These are phyloP conservation scores for Eunapius fragilis DNA, from an alignment of 37 sponge, comb jelly and placozoan genomes.

Conservation along the genomic window DNA sequence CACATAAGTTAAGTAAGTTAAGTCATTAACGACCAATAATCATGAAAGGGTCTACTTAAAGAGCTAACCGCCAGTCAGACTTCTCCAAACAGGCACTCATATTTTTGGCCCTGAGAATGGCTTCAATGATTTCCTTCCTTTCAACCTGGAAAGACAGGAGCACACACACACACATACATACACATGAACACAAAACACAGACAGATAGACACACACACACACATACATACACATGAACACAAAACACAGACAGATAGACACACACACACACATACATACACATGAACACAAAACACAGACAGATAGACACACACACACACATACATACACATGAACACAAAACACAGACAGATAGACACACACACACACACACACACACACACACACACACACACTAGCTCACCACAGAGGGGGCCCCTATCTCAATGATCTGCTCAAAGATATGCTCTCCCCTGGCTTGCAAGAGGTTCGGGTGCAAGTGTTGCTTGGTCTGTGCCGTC, in stretches of 20 bases:
- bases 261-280: slow-evolving; percentile 24
- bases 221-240: not conserved
- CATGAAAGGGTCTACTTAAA: no score
- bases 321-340: slow-evolving; percentile 13
- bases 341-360: not conserved
- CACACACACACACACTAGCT: slow-evolving; percentile 3
- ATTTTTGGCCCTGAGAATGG: slow-evolving; percentile 18
- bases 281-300: slow-evolving; percentile 21
- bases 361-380: slow-evolving; percentile 4
- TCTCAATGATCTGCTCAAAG: slow-evolving; percentile 62
- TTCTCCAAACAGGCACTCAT: not conserved
- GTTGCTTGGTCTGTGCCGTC: slow-evolving; percentile 37
- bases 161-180: no score
- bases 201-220: no score
- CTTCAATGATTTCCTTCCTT: slow-evolving; percentile 44
- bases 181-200: no score
- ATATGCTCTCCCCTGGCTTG: slow-evolving; percentile 52
- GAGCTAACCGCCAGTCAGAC: not conserved
- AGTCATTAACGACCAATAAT: no score
- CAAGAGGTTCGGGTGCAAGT: slow-evolving; percentile 50
- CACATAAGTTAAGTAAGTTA: no score
- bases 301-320: slow-evolving; percentile 11
- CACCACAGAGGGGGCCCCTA: slow-evolving; percentile 74
- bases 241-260: slow-evolving; percentile 19
- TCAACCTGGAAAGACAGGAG: slow-evolving; percentile 18